Base-by-base conservation (phyloP, 2,113 vertebrate genomes). In the Oplegnathus fasciatus region DNA sequence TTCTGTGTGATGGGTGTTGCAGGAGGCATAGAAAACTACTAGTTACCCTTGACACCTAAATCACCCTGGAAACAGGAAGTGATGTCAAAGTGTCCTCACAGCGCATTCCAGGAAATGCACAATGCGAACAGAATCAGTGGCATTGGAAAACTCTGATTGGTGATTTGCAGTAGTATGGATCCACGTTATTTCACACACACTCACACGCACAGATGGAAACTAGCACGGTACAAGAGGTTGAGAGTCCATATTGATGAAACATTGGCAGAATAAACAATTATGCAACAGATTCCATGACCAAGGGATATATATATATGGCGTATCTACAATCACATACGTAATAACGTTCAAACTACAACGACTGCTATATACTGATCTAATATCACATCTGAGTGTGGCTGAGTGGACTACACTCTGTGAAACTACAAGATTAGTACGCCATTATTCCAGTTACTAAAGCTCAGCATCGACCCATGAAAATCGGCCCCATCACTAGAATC, bases 201-300 rank as follows among this genome's bases (percentile, higher is more conserved):
- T 44, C 32, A 20, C 73, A 65, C 68, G 57, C 74, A 67, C 40
- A 69, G 26, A 88, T 77, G 87, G 89, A 89, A 91, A 87, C 58
- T 65, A 69, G 28, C 54, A 48, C 24, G 46, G 9, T 75, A 32
- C 68, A 70, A 20, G 46, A 52, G 61, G 67, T 60, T 46, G 28
- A 24, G 0, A 44, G 66, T 78, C 70, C 52, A 68, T 34, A 52
- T 40, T 80, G 83, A 85, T 85, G 55, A 80, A 75, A 60, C 64
- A 89, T 85, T 55, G 88, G 90, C 71, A 28, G 20, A 46, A 48
- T 65, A 57, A 73, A 81, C 57, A 42, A 82, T 92, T 87, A 85
- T 34, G 44, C 57, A 92, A 89, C 78, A 9, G 14, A 57, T 13
- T 46, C 34, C 8, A 57, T 58, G 62, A 37, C 24, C 62, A 68